Conservation (phyloP, 2,797 vertebrate species). For the Margarornis squamiger region DNA sequence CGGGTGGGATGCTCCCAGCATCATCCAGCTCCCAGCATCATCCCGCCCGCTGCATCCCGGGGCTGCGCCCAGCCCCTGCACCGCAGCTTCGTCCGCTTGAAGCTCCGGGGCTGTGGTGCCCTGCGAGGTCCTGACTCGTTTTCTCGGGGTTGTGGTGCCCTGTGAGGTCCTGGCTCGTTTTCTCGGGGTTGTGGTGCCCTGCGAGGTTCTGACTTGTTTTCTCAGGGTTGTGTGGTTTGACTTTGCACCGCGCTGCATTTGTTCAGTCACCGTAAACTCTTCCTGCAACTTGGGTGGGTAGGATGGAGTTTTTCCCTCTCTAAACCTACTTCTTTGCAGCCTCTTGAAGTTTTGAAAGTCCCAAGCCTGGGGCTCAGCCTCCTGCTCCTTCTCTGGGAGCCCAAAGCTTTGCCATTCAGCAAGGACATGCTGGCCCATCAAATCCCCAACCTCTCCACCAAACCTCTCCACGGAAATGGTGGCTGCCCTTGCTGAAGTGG, state of each 20-base stretch:
- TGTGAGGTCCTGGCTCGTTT: not conserved
- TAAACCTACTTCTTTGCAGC: not conserved
- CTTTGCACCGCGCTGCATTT: rapidly evolving
- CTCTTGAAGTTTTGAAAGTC: not conserved
- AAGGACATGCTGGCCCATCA: not conserved
- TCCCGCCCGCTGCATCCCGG: not conserved
- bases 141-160: not conserved
- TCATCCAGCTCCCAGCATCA: not conserved
- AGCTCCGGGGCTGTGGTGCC: not conserved
- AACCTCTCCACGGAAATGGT: not conserved
- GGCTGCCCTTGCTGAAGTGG: constrained; percentile 24
- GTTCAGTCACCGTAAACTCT: not conserved
- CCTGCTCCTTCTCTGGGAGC: not conserved
- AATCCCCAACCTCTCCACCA: not conserved
- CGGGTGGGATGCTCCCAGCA: not conserved
- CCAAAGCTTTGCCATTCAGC: not conserved
- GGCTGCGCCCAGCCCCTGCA: not conserved
- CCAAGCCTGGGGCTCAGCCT: not conserved
- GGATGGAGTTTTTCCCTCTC: not conserved
- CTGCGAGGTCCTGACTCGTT: not conserved
- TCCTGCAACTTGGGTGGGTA: not conserved
- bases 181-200: not conserved
- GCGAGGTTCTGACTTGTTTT: not conserved
- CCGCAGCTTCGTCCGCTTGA: not conserved
- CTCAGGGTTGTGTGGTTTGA: not conserved